Percentiles rank a stretch among this genome's conserved stretches.
Conservation (phyloP, 1,140 invertebrate genomes). For the Colletes latitarsis region DNA sequence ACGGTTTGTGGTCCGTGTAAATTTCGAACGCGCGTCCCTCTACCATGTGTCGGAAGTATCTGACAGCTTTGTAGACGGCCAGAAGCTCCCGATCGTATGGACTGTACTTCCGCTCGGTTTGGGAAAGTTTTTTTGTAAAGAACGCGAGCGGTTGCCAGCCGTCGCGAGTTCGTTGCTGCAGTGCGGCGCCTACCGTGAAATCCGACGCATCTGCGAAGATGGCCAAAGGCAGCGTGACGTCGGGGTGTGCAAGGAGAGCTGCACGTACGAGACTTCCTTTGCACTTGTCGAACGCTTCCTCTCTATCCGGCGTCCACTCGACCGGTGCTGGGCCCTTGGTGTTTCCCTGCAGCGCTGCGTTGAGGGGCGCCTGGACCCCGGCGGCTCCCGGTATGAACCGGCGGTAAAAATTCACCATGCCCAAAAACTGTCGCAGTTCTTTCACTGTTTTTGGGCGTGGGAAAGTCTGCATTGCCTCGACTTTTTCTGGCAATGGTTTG, state of each 20-base stretch:
- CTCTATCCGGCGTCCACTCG: neutral
- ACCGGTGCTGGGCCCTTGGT: neutral
- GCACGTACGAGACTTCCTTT: neutral
- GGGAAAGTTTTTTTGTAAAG: conserved; percentile 50
- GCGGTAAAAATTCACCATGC: conserved; percentile 18
- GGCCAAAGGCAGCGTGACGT: too few species aligned
- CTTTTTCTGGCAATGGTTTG: neutral
- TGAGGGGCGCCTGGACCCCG: neutral
- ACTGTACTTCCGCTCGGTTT: conserved; percentile 52
- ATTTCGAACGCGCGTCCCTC: conserved; percentile 50
- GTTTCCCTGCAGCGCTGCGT: neutral
- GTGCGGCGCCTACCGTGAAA: neutral
- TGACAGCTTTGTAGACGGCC: conserved; percentile 67
- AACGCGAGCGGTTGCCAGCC: conserved; percentile 53
- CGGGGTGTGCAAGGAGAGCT: neutral
- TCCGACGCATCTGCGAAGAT: neutral
- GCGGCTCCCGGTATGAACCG: neutral
- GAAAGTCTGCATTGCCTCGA: neutral
- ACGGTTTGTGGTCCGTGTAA: neutral
- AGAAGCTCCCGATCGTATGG: conserved; percentile 73
- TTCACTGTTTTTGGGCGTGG: neutral
- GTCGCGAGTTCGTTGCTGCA: neutral
- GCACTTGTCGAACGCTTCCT: neutral
- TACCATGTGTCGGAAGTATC: conserved; percentile 67
- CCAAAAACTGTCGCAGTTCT: conserved; percentile 19